Base-by-base conservation (phyloP, 2,888 invertebrate genomes). In the Herminia tarsipennalis region DNA sequence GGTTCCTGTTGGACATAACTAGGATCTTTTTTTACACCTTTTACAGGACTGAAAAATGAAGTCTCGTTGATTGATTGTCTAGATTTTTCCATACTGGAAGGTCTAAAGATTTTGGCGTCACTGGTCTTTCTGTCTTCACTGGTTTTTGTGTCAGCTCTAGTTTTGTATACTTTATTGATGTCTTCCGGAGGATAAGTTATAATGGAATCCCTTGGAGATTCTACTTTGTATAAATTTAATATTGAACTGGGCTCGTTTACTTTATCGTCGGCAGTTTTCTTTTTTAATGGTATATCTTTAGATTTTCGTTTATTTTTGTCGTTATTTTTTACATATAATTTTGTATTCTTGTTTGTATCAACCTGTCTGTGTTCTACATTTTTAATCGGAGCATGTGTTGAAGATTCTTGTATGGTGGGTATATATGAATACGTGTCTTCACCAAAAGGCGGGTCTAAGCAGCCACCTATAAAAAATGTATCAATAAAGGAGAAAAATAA, bases 361-460 rank as follows among this genome's bases (percentile, higher is more conserved):
- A n/a, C n/a, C n/a, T n/a, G n/a, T n/a, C n/a, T n/a, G n/a, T n/a
- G n/a, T n/a, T n/a, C n/a, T n/a, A n/a, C 1, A 13, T 1, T 3
- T 14, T 5, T 16, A 21, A 5, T 30, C 36, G 28, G 21, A 28
- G 52, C 39, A 4, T 40, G 29, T 9, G 8, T 28, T 13, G 22
- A 8, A 4, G 18, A 5, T 4, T 10, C 38, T 37, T 12, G 35
- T 17, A 5, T 17, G 37, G 9, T 43, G 10, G 76, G 80, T 35
- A 65, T 56, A 53, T 88, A 88, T 5, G 73, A 44, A 61, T 84
- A 82, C 60, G 64, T 83, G 1, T 90, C 89, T 76, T 89, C 88
- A 43, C 65, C 69, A 60, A 81, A 88, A 6, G 86, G 83, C 34
- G 90, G 89, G 68, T 91, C 89, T 36, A 90, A 69, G 47, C 89